phyloP scores from a whole-genome alignment of 2,113 vertebrate species.

The Prietella phreatophila region DNA sequence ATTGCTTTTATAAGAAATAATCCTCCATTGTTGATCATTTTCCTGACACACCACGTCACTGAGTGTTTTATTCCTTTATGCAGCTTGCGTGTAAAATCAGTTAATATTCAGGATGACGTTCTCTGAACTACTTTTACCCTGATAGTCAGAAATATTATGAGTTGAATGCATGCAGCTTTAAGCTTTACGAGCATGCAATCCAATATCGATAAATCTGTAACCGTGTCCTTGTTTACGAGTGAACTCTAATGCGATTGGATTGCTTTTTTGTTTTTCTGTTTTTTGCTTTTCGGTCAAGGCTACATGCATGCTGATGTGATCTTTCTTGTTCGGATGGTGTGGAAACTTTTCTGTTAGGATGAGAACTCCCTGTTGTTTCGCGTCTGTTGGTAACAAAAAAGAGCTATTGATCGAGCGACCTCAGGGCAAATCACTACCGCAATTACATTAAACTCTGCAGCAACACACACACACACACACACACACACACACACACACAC shows the following conservation, averaged over 20 bases:
- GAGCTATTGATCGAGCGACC: constrained; percentile 25
- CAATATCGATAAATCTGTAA: constrained; percentile 24
- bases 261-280: neutral
- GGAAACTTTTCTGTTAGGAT: neutral
- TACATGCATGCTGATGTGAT: neutral
- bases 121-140: neutral
- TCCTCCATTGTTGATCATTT: no score
- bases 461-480: constrained; percentile 6
- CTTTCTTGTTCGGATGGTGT: neutral
- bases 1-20: neutral
- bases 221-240: constrained; percentile 5
- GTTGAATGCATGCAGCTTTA: neutral
- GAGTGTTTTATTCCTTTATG: neutral
- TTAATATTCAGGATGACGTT: neutral
- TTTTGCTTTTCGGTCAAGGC: neutral
- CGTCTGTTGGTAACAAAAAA: constrained; percentile 29
- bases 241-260: constrained; percentile 1
- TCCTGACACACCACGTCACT: neutral
- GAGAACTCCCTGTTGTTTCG: constrained; percentile 23
- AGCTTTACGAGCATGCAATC: neutral
- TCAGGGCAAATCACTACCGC: constrained; percentile 20
- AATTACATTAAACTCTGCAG: neutral
- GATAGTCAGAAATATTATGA: neutral
- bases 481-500: neutral
- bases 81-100: neutral